Base-by-base conservation (phyloP, 2,888 invertebrate genomes). In the Leptopilina syphax region DNA sequence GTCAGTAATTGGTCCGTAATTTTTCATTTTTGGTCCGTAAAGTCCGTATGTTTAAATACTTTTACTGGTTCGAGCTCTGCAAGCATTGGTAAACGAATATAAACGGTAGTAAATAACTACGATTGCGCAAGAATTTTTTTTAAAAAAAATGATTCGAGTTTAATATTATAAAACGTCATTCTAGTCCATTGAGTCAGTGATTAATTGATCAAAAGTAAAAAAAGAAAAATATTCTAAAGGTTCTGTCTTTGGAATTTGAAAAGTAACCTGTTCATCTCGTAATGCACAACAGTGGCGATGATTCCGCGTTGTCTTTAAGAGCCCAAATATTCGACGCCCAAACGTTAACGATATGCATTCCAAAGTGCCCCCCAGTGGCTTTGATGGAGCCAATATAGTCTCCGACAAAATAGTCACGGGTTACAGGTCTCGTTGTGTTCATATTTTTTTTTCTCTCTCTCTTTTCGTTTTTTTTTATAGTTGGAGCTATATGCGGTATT, bases 261-360 rank as follows among this genome's bases (percentile, higher is more conserved):
- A 82, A 78, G 79, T 47, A 80, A 50, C 81, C 82, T 83, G 76
- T 70, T 80, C 57, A 78, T 78, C 34, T 34, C 79, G 78, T 67
- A 60, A 77, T 76, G 79, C 80, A 77, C 80, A 80, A 80, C 82
- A 77, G 83, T 83, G 80, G 83, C 84, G 84, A 85, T 86, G 87
- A 85, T 84, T 86, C 82, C 80, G 84, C 85, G 85, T 85, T 88
- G 87, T 88, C 87, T 87, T 87, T 88, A 86, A 86, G 84, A 84
- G 80, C 67, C 78, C 79, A 78, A 81, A 67, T 80, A 77, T 81
- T 67, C 79, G 83, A 80, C 79, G 79, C 80, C 79, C 81, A 47
- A 80, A 82, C 80, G 81, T 85, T 84, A 84, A 85, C 84, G 84
- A 84, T 84, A 84, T 84, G 84, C 84, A 83, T 81, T 86, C 83